Evolutionary conservation across 2,113 vertebrate genomes (phyloP), one percentile per base, ranked within the genome.

Genomic region (Agelaius phoeniceus): DNA sequence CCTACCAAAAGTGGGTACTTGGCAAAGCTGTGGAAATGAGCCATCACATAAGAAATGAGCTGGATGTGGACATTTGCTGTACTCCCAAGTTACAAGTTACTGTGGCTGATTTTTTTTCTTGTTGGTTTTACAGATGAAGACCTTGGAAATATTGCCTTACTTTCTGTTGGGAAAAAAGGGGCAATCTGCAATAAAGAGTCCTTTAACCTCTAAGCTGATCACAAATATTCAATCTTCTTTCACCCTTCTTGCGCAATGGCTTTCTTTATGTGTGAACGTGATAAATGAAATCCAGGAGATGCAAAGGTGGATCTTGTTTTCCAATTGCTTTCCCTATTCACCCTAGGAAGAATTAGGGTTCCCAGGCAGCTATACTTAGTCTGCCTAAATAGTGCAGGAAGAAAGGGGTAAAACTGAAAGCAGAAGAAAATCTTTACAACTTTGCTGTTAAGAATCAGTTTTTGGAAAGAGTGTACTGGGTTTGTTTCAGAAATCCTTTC

Each of bases 271-370:
- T 21, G 20, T 6, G 7, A 20, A 33, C 10, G 31, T 1, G 0
- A 85, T 41, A 18, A 4, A 3, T 59, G n/a, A 84, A 91, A 91
- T 51, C 15, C 51, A 59, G 23, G 26, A 81, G 39, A 49, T n/a
- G 7, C 9, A 48, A 31, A 69, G 19, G 10, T 49, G 13, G 16
- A n/a, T 69, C 23, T 54, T 74, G 10, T 66, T 69, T 83, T 58
- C 49, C 0, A 0, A 35, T 10, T 4, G 12, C 19, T 80, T 90
- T 89, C 10, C 9, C 20, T 5, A 11, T 62, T 26, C 12, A 59
- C 2, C 4, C 10, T 5, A 23, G 26, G 51, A 54, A 86, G 39
- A 86, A 83, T 57, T 65, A 55, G 13, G 16, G 14, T 41, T 73
- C 19, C 41, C 39, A 79, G 27, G 22, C 15, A 72, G 13, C 17